Evolutionary conservation across 2,113 vertebrate species (phyloP).

Genomic region (Laticauda colubrina): DNA sequence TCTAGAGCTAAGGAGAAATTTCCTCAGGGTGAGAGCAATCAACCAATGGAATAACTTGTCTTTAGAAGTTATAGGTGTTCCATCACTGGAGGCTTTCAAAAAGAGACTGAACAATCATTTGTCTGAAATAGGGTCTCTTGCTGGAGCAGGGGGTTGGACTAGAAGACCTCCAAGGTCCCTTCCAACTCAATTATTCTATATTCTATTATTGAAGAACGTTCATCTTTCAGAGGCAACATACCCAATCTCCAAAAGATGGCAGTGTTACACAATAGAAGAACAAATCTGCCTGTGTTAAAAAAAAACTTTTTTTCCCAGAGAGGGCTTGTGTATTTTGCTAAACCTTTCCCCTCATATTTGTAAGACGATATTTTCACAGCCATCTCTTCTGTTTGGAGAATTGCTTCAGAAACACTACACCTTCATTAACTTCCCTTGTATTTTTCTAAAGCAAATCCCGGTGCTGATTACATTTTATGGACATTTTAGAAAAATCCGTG

Average conservation of each 20-base stretch:
- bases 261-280: background rate
- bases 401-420: background rate
- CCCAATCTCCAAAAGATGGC: background rate
- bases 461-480: background rate
- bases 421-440: background rate
- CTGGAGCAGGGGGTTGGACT: background rate
- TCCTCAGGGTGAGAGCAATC: too few relatives aligned
- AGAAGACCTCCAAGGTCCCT: background rate
- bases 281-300: background rate
- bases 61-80: background rate
- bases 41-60: too few relatives aligned
- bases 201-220: background rate
- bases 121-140: background rate
- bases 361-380: slow-evolving; percentile 2
- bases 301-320: too few relatives aligned
- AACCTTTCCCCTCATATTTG: background rate
- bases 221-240: background rate
- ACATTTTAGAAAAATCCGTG: background rate
- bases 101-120: background rate
- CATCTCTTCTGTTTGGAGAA: background rate
- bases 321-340: background rate
- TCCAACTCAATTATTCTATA: background rate
- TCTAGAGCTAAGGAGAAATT: too few relatives aligned
- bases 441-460: slow-evolving; percentile 7
- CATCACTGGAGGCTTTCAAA: background rate